Evolutionary conservation across 2,888 invertebrate genomes (phyloP).

Genomic region (Colostygia pectinataria): DNA sequence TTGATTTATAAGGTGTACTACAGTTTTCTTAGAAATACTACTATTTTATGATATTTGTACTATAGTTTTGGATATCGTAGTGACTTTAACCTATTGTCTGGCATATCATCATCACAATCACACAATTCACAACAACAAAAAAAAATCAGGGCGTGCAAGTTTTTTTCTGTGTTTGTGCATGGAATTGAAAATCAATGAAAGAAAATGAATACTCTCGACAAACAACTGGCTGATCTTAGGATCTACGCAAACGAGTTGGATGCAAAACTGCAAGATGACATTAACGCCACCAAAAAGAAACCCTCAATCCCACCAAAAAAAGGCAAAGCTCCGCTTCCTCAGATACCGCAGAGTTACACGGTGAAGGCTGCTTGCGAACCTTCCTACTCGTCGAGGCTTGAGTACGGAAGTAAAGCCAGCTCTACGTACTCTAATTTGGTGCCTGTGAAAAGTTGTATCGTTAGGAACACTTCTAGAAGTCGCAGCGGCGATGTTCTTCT

Average conservation of each 20-base stretch:
- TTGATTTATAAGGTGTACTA: no score
- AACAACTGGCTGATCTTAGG: conserved; percentile 73
- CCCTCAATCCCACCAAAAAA: conserved; percentile 77
- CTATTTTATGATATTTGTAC: no score
- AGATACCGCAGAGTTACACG: conserved; percentile 90
- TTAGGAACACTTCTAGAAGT: conserved; percentile 65
- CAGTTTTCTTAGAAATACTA: no score
- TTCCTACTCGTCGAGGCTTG: conserved; percentile 89
- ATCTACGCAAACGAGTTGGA: conserved; percentile 78
- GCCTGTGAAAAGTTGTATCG: conserved; percentile 79
- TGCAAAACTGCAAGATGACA: conserved; percentile 76
- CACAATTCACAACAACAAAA: conserved; percentile 16
- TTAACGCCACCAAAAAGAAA: conserved; percentile 74
- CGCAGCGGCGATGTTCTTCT: conserved; percentile 74
- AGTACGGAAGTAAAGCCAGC: conserved; percentile 72
- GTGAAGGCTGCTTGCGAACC: conserved; percentile 89
- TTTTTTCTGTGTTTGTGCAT: neutral
- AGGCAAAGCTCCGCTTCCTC: conserved; percentile 72
- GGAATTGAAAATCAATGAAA: conserved; percentile 4
- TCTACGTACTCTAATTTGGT: conserved; percentile 78
- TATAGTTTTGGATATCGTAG: no score
- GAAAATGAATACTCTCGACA: conserved; percentile 73
- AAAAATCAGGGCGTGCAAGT: conserved; percentile 12
- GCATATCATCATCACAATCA: no score
- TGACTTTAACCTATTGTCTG: no score